These are phyloP conservation scores for Cebidichthys violaceus DNA, from an alignment of 2,113 vertebrate genomes.

Conservation along the genomic window DNA sequence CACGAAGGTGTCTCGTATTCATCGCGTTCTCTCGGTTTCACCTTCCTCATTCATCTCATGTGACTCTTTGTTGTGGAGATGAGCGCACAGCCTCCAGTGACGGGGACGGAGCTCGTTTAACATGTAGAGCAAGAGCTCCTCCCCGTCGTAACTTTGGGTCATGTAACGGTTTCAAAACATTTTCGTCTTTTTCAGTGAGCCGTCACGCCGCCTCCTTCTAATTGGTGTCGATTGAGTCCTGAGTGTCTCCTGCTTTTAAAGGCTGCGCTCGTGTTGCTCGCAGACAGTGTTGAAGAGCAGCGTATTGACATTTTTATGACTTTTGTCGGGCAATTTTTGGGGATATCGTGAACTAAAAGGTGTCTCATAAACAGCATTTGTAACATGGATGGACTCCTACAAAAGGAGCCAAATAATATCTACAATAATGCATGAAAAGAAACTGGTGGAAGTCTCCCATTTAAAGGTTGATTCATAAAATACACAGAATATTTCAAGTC, in stretches of 20 bases:
- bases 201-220: slow-evolving; percentile 1
- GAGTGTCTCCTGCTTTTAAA: slow-evolving; percentile 4
- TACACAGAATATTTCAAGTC: neutral
- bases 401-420: neutral
- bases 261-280: neutral
- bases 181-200: slow-evolving; percentile 41
- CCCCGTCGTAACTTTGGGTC: slow-evolving; percentile 30
- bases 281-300: neutral
- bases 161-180: slow-evolving; percentile 14
- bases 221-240: slow-evolving; percentile 15
- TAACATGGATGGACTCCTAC: neutral
- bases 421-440: neutral
- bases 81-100: slow-evolving; percentile 50
- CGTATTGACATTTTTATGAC: neutral
- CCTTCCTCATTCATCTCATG: neutral
- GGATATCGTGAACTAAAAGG: neutral
- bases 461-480: neutral
- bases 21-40: slow-evolving; percentile 15
- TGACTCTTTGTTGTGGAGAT: slow-evolving; percentile 44
- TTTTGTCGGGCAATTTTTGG: neutral
- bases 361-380: neutral
- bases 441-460: neutral
- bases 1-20: slow-evolving; percentile 8
- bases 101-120: slow-evolving; percentile 46
- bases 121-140: slow-evolving; percentile 47